phyloP scores from a whole-genome alignment of 2,797 vertebrate genomes.

The Avahi laniger region DNA sequence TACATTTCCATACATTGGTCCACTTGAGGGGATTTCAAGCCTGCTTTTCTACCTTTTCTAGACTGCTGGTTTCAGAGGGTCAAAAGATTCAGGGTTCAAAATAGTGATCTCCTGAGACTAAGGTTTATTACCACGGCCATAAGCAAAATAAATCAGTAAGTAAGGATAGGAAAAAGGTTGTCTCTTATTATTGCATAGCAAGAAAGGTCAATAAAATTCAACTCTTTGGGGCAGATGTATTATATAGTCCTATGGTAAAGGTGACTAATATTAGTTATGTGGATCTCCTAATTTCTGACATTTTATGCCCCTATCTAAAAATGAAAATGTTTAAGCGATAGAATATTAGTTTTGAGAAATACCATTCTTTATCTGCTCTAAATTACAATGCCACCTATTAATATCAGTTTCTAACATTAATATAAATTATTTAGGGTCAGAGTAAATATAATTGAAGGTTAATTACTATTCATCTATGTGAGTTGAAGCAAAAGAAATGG shows the following conservation, averaged over 20 bases:
- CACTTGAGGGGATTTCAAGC: slow-evolving; percentile 47
- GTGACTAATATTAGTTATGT: slow-evolving; percentile 47
- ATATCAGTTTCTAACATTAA: slow-evolving; percentile 36
- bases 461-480: slow-evolving; percentile 40
- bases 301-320: slow-evolving; percentile 66
- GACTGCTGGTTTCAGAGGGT: slow-evolving; percentile 69
- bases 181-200: neutral
- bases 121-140: slow-evolving; percentile 54
- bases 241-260: slow-evolving; percentile 42
- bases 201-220: slow-evolving; percentile 42
- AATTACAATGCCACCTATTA: slow-evolving; percentile 54
- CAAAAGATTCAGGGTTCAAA: slow-evolving; percentile 73
- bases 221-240: slow-evolving; percentile 36
- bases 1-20: slow-evolving; percentile 61
- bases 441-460: slow-evolving; percentile 36
- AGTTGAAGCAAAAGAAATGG: neutral
- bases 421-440: slow-evolving; percentile 28
- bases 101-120: slow-evolving; percentile 3
- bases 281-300: slow-evolving; percentile 40
- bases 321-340: slow-evolving; percentile 65
- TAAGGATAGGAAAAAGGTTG: slow-evolving; percentile 52
- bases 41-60: slow-evolving; percentile 61
- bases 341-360: slow-evolving; percentile 69
- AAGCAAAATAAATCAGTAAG: slow-evolving; percentile 57
- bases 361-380: slow-evolving; percentile 62